Base-by-base conservation (phyloP, 2,888 invertebrate species). In the Chymomyza procnemis region DNA sequence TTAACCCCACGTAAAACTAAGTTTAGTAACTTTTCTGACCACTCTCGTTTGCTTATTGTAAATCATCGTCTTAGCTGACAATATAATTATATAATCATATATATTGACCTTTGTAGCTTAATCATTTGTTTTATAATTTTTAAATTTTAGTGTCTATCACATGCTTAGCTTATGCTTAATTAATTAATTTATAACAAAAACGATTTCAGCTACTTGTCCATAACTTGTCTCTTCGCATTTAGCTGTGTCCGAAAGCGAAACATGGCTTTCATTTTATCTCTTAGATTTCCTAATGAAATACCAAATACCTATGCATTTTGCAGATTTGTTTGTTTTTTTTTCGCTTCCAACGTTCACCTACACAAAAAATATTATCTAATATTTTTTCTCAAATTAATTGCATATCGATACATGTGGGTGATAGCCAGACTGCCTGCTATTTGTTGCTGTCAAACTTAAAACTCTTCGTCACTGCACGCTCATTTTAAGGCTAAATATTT, bases 401-500 rank as follows among this genome's bases (percentile, higher is more conserved):
- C 50, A 41, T 41, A 41, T 41, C 26, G 26, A 8, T 26, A 16
- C 50, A 18, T 50, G 50, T 50, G 50, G 18, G 50, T 50, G 50
- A 19, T 8, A 4, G 18, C 6, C 19, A 14, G 8, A 19, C 18
- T 18, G 18, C 6, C 19, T 47, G 8, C 16, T 18, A 19, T 66
- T 76, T 67, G 61, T 72, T 71, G 56, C 60, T 69, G 58, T 64
- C 61, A 30, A 60, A 48, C 60, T 30, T 62, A 14, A 56, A 34
- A 8, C 54, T 16, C 21, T 22, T 6, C 14, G 18, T 46, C 46
- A 30, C 57, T 65, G 4, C 71, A 48, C 12, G 34, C 34, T 41
- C 9, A 41, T 3, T 2, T 41, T 41, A 12, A 2, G 34, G 34
- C 72, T 73, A 75, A 67, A 73, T 78, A 85, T 78, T 69, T 63